phyloP scores from a whole-genome alignment of 2,888 invertebrate genomes.

The Heliconius erato region DNA sequence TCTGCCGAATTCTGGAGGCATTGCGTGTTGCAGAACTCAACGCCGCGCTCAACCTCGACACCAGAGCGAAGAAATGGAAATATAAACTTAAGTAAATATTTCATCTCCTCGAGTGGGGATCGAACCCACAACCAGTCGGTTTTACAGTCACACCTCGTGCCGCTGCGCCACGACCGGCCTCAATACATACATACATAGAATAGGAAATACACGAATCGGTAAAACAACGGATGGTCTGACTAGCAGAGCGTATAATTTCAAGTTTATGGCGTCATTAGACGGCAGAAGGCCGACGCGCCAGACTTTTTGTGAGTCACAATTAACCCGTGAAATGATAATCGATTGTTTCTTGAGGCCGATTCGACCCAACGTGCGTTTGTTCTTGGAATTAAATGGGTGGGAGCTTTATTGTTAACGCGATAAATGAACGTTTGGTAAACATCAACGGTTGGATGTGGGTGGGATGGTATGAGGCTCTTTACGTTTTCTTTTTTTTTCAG shows the following conservation, averaged over 20 bases:
- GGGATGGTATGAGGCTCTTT: background rate
- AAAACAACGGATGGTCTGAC: conserved; percentile 65
- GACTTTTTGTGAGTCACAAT: conserved; percentile 77
- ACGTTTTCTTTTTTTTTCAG: too few species aligned
- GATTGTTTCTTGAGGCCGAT: conserved; percentile 71
- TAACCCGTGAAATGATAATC: conserved; percentile 81
- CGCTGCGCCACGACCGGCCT: too few species aligned
- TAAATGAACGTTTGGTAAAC: conserved; percentile 21
- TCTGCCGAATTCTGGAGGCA: too few species aligned
- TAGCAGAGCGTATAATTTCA: conserved; percentile 79
- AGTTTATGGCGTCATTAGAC: conserved; percentile 81
- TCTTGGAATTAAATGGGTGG: conserved; percentile 52
- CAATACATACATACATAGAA: conserved; percentile 29
- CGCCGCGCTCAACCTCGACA: too few species aligned
- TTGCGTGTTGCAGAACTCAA: too few species aligned
- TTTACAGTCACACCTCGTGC: too few species aligned
- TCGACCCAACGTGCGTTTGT: conserved; percentile 58
- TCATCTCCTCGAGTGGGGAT: too few species aligned
- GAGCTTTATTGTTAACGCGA: conserved; percentile 45
- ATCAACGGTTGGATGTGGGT: conserved; percentile 17
- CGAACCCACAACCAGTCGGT: too few species aligned
- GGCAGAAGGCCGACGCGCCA: conserved; percentile 67
- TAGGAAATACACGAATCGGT: conserved; percentile 54
- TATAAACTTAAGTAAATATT: too few species aligned
- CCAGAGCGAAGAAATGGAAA: too few species aligned